Base-by-base conservation (phyloP, 2,888 invertebrate genomes). In the Lasioglossum malachurum region DNA sequence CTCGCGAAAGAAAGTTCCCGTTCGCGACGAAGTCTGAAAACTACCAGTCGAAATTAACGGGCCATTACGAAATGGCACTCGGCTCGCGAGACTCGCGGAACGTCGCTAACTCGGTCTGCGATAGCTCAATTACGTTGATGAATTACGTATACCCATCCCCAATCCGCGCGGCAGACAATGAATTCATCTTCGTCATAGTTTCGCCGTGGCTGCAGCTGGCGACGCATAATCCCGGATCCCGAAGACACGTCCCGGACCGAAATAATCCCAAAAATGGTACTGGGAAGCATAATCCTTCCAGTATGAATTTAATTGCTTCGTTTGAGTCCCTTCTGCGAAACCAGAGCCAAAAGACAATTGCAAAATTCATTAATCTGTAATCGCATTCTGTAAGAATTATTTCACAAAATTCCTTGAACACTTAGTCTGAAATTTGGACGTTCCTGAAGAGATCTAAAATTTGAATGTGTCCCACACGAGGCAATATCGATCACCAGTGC, bases 91-190 rank as follows among this genome's bases (percentile, higher is more conserved):
- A 81, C 88, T 86, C 83, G 87, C 84, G 87, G 86, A 85, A 82
- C 87, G 86, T 87, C 89, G 88, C 86, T 87, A 89, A 86, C 83
- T 81, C 82, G 82, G 53, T 64, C 83, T 89, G 88, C 86, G 86
- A 87, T 80, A 82, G 90, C 91, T 93, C 92, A 91, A 93, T 93
- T 93, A 93, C 90, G 88, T 88, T 93, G 92, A 93, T 93, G 92
- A 92, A 93, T 93, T 91, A 91, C 91, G 91, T 87, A 89, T 92
- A 91, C 86, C 87, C 80, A 53, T 72, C 64, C 64, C 77, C 49
- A 49, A 84, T 85, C 87, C 84, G 73, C 78, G 53, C 64, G 53
- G 76, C 82, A 89, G 88, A 85, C 87, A 90, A 89, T 89, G 90
- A 90, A 93, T 93, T 92, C 90, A 90, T 93, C 93, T 92, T 93